phyloP scores from a whole-genome alignment of 1,140 invertebrate genomes.

The Bactericera cockerelli region DNA sequence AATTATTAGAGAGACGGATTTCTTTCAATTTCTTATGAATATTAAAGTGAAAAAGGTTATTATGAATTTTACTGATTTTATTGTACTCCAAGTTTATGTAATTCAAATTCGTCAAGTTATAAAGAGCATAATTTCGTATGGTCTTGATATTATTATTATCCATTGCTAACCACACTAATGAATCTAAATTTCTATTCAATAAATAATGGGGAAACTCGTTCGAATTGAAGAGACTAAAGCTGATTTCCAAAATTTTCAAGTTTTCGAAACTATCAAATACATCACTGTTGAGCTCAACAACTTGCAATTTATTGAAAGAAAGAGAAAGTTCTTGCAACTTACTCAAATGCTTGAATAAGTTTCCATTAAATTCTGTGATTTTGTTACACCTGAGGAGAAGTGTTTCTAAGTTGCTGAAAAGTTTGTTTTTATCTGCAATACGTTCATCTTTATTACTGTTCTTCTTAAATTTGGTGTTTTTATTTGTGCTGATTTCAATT shows the following conservation, averaged over 20 bases:
- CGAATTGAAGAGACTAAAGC: slow-evolving; percentile 56
- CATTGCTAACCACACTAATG: slow-evolving; percentile 66
- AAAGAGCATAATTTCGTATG: slow-evolving; percentile 41
- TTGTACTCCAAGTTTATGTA: slow-evolving; percentile 81
- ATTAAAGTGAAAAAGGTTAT: slow-evolving; percentile 45
- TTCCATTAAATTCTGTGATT: slow-evolving; percentile 51
- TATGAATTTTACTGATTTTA: slow-evolving; percentile 43
- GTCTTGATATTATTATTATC: slow-evolving; percentile 74
- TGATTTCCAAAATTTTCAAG: slow-evolving; percentile 68
- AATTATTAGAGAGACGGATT: slow-evolving; percentile 58
- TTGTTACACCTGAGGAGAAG: slow-evolving; percentile 71
- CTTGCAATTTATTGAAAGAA: slow-evolving; percentile 57
- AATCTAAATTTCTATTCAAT: slow-evolving; percentile 42
- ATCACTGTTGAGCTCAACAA: slow-evolving; percentile 55
- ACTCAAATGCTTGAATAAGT: slow-evolving; percentile 50
- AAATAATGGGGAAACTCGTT: slow-evolving; percentile 59
- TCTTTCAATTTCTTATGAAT: slow-evolving; percentile 58
- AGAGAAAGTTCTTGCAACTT: slow-evolving; percentile 69
- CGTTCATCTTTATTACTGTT: slow-evolving; percentile 26
- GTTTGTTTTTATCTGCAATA: not conserved
- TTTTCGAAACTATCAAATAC: slow-evolving; percentile 56
- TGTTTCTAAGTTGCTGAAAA: slow-evolving; percentile 41
- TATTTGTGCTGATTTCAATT: not conserved
- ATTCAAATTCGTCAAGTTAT: slow-evolving; percentile 50
- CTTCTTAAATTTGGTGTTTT: not conserved